Evolutionary conservation across 2,113 vertebrate genomes (phyloP), one percentile per base, ranked within the genome.

Genomic region (Xenus cinereus): DNA sequence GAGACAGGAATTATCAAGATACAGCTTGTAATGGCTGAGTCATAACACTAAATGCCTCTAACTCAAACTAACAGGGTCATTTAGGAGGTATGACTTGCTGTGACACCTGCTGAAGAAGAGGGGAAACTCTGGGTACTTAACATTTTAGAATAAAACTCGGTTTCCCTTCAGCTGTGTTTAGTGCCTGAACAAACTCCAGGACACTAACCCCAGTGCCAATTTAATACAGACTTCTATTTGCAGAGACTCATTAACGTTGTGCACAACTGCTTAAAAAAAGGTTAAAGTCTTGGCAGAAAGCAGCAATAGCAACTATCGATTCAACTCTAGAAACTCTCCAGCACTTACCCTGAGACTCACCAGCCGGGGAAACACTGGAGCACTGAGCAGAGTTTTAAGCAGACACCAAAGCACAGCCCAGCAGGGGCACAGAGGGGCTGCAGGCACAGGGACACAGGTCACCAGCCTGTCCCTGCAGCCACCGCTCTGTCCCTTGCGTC

Each of bases 201-300:
- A 76, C 82, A 86, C 79, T 84, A 83, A 84, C 56, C 67, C 50
- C 67, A 54, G 68, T 74, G 79, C 95, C 88, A 92, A 45, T 84
- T 94, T 90, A 90, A 95, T 90, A 85, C 27, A 93, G 73, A 45
- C 19, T 74, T 63, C 75, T 88, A 9, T 97, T 95, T 96, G 90
- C 10, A 4, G 87, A 86, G 28, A 60, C 80, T 92, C 95, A 88
- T 90, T 90, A 88, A 88, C 2, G 2, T 41, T 63, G 85, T 86
- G 78, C 67, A 43, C 78, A 95, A 93, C 94, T 85, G 94, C 90
- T 91, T 90, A 41, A 80, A 88, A 94, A 95, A 94, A 94, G 68
- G 82, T 94, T 92, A 77, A 93, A 90, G 54, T 68, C 86, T 90
- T 94, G 96, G 93, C 90, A 92, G 87, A 92, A 95, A 72, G 19